These are phyloP conservation scores for Ceratoteleas bidentatus DNA, from an alignment of 1,140 invertebrate genomes.

Conservation along the genomic window DNA sequence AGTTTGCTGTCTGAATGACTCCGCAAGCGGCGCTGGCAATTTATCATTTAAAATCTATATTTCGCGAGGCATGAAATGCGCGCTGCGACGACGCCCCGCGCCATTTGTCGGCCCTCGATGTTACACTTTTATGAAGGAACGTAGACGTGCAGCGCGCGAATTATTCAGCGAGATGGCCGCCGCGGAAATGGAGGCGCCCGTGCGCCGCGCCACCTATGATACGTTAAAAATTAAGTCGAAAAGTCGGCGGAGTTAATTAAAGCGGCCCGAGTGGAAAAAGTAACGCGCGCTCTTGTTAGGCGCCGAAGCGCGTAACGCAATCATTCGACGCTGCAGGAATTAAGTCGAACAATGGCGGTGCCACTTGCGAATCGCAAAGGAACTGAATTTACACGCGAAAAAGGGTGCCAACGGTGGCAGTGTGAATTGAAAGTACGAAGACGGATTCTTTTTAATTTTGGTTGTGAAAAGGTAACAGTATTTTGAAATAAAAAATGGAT, in stretches of 20 bases:
- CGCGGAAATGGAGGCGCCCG: neutral
- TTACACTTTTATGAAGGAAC: constrained; percentile 6
- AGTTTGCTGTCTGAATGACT: constrained; percentile 28
- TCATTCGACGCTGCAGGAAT: neutral
- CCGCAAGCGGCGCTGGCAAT: constrained; percentile 5
- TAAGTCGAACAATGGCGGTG: neutral
- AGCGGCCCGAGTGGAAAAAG: neutral
- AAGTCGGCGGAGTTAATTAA: neutral
- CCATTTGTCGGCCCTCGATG: constrained; percentile 22
- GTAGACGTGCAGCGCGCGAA: constrained; percentile 2
- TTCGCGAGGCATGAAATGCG: constrained; percentile 12
- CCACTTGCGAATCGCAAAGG: too few species aligned
- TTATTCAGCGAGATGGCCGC: constrained; percentile 3
- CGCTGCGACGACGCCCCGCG: neutral
- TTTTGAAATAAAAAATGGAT: too few species aligned
- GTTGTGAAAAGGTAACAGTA: too few species aligned
- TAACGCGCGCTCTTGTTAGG: neutral
- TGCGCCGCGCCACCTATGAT: neutral
- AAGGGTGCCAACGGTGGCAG: too few species aligned
- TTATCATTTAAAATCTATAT: constrained; percentile 31
- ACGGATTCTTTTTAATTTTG: too few species aligned
- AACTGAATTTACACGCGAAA: too few species aligned
- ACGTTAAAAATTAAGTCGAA: neutral
- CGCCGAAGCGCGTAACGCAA: neutral
- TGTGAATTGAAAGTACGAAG: too few species aligned